Evolutionary conservation across 2,113 vertebrate species (phyloP), one percentile per base, ranked within the genome.

Genomic region (Psittacus erithacus): DNA sequence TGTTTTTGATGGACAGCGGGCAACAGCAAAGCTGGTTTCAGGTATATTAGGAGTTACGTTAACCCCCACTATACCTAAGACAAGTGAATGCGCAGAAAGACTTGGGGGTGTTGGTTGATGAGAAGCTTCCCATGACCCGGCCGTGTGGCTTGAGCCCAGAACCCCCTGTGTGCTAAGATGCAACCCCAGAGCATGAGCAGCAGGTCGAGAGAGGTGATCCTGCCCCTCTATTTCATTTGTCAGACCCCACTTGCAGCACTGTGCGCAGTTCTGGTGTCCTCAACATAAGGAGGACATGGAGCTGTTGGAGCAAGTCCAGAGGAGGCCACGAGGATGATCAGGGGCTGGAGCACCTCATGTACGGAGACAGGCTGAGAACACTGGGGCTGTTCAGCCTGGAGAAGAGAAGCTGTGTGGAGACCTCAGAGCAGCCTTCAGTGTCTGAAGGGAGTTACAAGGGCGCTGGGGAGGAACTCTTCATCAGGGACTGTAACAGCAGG

Each of bases 51-150:
- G 38, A 76, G 68, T 64, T 23, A 6, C 3, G 0, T 60, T 46
- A 70, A 53, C 6, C 60, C 8, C 3, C 11, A 0, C 31, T 27
- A 35, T 4, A 28, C 10, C 11, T 7, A 7, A 0, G 1, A 11
- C 7, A 4, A 2, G 1, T 3, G 17, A 46, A 41, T 2, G 8
- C 55, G 24, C 39, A 44, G 57, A 28, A 25, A 13, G 52, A 35
- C 57, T 35, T 15, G 33, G 22, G 13, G 13, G 33, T 15, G 9
- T 35, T 35, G 57, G 57, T 10, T 35, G 57, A 35, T 10, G 57
- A 59, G 33, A 35, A 59, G 57, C 57, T 59, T 33, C 33, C 22
- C 57, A n/a, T 15, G 57, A 59, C 22, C 33, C 3, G 6, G 33
- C 22, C 4, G 9, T 15, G 22, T 14, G 9, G 33, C 57, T 59